These are phyloP conservation scores for Pachyrhynchus sulphureomaculatus DNA, from an alignment of 1,140 invertebrate species.

Conservation along the genomic window DNA sequence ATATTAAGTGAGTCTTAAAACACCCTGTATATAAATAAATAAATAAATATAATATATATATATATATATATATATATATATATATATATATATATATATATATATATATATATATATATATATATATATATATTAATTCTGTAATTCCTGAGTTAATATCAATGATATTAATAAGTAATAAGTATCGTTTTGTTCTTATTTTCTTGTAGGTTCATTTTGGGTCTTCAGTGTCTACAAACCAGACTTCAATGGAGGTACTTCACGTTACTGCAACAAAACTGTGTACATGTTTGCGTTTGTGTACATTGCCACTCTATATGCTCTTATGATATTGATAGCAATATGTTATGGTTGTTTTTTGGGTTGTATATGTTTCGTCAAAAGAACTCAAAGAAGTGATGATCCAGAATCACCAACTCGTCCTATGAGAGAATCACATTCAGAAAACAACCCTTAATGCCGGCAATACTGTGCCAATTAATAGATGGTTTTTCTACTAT, in stretches of 20 bases:
- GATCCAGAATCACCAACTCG: slow-evolving; percentile 12
- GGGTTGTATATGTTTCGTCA: slow-evolving; percentile 28
- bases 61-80: too few species aligned
- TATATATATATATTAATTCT: too few species aligned
- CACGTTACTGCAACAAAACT: slow-evolving; percentile 36
- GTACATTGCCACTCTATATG: slow-evolving; percentile 32
- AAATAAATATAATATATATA: too few species aligned
- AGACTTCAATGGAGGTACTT: slow-evolving; percentile 27
- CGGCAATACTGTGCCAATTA: too few species aligned
- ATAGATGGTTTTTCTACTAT: too few species aligned
- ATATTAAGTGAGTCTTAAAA: too few species aligned
- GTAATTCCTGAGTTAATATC: neutral
- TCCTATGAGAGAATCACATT: neutral
- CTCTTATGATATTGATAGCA: slow-evolving; percentile 14
- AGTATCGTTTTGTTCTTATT: neutral
- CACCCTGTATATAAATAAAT: too few species aligned
- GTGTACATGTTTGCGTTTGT: slow-evolving; percentile 43
- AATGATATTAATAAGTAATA: neutral
- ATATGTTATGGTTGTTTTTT: slow-evolving; percentile 25
- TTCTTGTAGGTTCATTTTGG: slow-evolving; percentile 37
- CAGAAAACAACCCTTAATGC: too few species aligned
- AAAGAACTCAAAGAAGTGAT: neutral
- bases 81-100: too few species aligned
- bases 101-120: too few species aligned
- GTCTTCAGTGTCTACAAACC: slow-evolving; percentile 40